phyloP scores from a whole-genome alignment of 1,140 invertebrate genomes.

The Chrysopa pallens region DNA sequence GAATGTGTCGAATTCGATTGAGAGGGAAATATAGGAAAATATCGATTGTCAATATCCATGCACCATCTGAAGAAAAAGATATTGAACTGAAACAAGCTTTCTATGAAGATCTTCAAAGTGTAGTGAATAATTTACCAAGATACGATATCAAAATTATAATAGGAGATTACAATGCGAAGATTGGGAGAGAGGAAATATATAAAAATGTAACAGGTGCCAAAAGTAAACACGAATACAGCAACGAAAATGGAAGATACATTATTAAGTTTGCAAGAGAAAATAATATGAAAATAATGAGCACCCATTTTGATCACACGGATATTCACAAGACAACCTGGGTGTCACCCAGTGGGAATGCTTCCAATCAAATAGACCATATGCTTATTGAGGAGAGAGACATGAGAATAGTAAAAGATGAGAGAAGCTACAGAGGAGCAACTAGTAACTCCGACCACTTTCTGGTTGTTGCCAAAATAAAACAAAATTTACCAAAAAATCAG shows the following conservation, averaged over 20 bases:
- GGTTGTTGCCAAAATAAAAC: no score
- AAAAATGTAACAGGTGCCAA: no score
- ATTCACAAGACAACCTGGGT: slow-evolving; percentile 11
- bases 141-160: background rate
- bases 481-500: no score
- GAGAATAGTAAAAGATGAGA: no score
- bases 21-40: no score
- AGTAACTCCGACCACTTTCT: no score
- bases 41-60: background rate
- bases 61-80: background rate
- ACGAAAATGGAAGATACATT: slow-evolving; percentile 9
- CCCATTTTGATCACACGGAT: slow-evolving; percentile 8
- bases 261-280: slow-evolving; percentile 7
- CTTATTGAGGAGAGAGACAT: no score
- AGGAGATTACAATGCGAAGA: background rate
- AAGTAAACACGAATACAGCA: background rate
- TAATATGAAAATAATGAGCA: slow-evolving; percentile 7
- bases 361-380: background rate
- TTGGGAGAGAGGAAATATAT: background rate
- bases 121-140: background rate
- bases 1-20: no score
- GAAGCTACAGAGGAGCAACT: no score
- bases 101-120: background rate
- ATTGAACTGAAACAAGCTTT: background rate
- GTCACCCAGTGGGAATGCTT: slow-evolving; percentile 7